Base-by-base conservation (phyloP, 2,888 invertebrate species). In the Balanococcus diminutus region DNA sequence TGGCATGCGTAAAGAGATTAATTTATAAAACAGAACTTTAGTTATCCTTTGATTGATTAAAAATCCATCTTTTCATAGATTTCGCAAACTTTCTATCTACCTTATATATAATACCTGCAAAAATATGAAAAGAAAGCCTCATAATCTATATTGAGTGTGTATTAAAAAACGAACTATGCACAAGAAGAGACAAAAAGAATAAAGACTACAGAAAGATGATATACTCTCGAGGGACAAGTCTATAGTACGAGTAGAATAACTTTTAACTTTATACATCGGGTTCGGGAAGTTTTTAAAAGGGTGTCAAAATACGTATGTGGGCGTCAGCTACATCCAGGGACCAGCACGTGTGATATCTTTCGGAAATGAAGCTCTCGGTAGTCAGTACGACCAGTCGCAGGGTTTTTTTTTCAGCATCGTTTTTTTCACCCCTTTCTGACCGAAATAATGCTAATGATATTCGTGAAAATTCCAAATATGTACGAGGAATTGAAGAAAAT, bases 251-350 rank as follows among this genome's bases (percentile, higher is more conserved):
- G n/a, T 42, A 75, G 32, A 75, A 75, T 75, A 32, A n/a, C 75
- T 75, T 67, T 75, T 75, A 75, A 32, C 75, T 36, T 75, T 75
- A 75, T 19, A 67, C n/a, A 8, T 8, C 61, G 22, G n/a, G n/a
- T n/a, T 36, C n/a, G 75, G 75, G n/a, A 75, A 75, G 32, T 32
- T 75, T 67, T 67, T 32, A 75, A 75, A 75, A 32, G 75, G 75
- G 32, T 32, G 32, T 36, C 75, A 36, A 75, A 42, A 75, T n/a
- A 75, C 32, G 32, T 75, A 32, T 75, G 75, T 75, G 75, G 75
- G 75, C 75, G 75, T 75, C 75, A 75, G 75, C 75, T 75, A 32
- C 75, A 75, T 75, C 75, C 75, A 32, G 75, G 75, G 75, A 75
- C 75, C 22, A 75, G 75, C 75, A 75, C 75, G 75, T 75, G 75